Conservation (phyloP, 2,113 vertebrate genomes). For the Collichthys lucidus region DNA sequence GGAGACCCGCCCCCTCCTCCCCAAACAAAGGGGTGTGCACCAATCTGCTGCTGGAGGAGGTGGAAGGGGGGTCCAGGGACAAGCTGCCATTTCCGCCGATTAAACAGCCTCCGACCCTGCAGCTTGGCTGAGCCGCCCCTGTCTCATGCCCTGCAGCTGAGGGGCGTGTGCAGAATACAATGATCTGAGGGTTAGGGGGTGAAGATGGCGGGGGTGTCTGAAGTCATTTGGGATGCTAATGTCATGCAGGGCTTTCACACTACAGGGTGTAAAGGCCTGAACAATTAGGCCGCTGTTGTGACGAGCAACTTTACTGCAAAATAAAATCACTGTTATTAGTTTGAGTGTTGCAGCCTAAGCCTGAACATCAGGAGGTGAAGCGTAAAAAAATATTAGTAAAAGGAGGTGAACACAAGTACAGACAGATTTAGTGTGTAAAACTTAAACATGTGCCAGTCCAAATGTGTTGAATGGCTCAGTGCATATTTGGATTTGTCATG, state of each 20-base stretch:
- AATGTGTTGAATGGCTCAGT: not conserved
- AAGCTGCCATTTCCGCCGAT: constrained; percentile 56
- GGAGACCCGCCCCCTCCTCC: not conserved
- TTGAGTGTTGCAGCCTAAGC: not conserved
- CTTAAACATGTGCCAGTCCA: too few species aligned
- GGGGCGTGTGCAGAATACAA: constrained; percentile 44
- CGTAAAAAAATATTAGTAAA: not conserved
- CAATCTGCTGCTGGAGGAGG: constrained; percentile 42
- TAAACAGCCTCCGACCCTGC: constrained; percentile 38
- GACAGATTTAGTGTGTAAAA: not conserved
- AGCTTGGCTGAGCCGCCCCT: constrained; percentile 31
- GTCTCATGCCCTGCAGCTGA: constrained; percentile 58
- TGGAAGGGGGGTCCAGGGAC: not conserved
- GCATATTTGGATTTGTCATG: constrained; percentile 19
- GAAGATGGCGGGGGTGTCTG: constrained; percentile 32
- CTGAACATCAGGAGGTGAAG: not conserved
- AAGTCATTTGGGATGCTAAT: constrained; percentile 68
- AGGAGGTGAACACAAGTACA: not conserved
- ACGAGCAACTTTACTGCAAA: not conserved
- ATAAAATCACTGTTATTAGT: not conserved
- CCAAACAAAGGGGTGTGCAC: constrained; percentile 36
- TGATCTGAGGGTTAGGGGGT: constrained; percentile 53
- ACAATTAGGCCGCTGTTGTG: constrained; percentile 42
- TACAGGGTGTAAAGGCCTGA: not conserved
- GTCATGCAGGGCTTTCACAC: constrained; percentile 55